Conservation (phyloP, 2,797 vertebrate genomes). For the Phyllotis vaccarum region DNA sequence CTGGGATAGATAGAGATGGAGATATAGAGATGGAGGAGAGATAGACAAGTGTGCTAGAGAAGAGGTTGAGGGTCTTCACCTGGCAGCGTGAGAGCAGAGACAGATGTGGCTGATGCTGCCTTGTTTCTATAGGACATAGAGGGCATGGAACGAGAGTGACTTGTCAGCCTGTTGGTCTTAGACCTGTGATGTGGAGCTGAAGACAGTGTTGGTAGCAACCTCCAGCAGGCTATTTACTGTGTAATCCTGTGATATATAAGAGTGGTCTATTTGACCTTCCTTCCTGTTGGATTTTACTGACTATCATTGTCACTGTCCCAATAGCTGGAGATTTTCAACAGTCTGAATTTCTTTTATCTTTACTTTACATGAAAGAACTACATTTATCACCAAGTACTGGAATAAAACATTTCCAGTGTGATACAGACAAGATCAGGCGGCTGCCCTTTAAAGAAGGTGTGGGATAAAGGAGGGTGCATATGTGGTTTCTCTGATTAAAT, state of each 20-base stretch:
- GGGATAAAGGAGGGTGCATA: background rate
- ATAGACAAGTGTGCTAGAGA: too few relatives aligned
- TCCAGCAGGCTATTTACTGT: constrained; percentile 1
- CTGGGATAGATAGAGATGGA: background rate
- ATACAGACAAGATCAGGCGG: background rate
- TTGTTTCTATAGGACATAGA: background rate
- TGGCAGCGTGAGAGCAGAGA: background rate
- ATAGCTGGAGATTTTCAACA: constrained; percentile 54
- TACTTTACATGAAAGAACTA: constrained; percentile 24
- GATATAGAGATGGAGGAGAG: background rate
- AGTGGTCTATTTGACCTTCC: constrained; percentile 57
- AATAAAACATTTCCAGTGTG: constrained; percentile 23
- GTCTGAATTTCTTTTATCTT: constrained; percentile 48
- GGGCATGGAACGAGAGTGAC: background rate
- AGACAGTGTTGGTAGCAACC: background rate
- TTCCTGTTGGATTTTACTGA: constrained; percentile 49
- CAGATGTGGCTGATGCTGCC: background rate
- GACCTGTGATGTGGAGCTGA: background rate
- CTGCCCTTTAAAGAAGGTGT: constrained; percentile 37
- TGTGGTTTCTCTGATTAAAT: background rate
- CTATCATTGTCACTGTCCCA: constrained; percentile 69
- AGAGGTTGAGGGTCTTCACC: background rate
- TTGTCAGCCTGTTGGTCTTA: background rate
- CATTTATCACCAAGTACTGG: constrained; percentile 65
- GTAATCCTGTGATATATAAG: background rate